Evolutionary conservation across 2,888 invertebrate species (phyloP).

Genomic region (Eupithecia abbreviata): DNA sequence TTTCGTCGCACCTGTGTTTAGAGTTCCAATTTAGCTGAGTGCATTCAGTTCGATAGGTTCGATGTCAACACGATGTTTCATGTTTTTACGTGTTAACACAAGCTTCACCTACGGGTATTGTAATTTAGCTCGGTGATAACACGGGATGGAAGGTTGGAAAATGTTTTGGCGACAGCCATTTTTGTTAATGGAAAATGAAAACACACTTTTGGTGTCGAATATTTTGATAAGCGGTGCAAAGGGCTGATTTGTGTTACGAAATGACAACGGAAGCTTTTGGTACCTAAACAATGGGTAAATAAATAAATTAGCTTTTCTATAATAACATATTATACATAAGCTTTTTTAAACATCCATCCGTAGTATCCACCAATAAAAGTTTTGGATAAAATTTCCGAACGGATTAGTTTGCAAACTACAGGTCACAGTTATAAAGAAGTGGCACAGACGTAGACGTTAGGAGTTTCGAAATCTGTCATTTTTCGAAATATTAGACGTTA

Average conservation of each 20-base stretch:
- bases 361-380: background rate
- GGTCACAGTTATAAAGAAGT: too few relatives aligned
- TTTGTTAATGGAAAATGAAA: conserved; percentile 8
- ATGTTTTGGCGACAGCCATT: conserved; percentile 11
- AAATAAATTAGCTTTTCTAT: too few relatives aligned
- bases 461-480: too few relatives aligned
- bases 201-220: background rate
- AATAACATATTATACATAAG: too few relatives aligned
- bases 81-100: conserved; percentile 38
- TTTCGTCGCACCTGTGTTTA: conserved; percentile 46
- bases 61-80: conserved; percentile 42
- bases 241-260: background rate
- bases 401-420: background rate
- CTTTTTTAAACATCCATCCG: too few relatives aligned
- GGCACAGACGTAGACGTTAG: too few relatives aligned
- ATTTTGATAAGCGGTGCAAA: background rate
- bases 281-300: background rate
- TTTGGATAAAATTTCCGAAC: background rate
- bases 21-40: conserved; percentile 43
- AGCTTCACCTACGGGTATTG: conserved; percentile 28
- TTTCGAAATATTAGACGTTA: too few relatives aligned
- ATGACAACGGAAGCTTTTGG: background rate
- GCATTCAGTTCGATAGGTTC: conserved; percentile 36
- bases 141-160: conserved; percentile 17
- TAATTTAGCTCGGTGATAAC: conserved; percentile 25